Conservation (phyloP, 2,888 invertebrate species). For the Lymantria monacha region DNA sequence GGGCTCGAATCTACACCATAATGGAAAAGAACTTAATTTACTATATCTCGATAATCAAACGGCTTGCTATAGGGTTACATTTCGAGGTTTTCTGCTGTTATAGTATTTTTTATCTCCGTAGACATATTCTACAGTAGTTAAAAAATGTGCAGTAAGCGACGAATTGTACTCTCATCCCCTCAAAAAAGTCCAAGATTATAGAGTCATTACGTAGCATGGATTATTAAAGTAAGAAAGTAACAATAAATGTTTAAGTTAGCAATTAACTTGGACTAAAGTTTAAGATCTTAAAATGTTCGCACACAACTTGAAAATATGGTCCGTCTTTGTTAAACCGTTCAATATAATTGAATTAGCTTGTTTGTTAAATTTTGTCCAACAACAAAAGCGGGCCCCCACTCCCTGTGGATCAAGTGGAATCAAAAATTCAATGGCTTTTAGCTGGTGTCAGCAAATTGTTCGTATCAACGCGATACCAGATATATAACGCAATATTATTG, state of each 20-base stretch:
- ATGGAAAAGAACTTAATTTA: too few species aligned
- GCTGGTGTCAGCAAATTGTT: constrained; percentile 6
- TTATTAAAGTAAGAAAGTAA: background rate
- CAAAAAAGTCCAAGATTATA: too few species aligned
- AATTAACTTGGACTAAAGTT: background rate
- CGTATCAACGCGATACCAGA: constrained; percentile 1
- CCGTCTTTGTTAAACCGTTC: constrained; percentile 8
- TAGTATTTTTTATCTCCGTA: too few species aligned
- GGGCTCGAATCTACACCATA: too few species aligned
- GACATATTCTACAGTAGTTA: too few species aligned
- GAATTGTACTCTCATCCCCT: too few species aligned
- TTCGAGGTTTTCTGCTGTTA: too few species aligned
- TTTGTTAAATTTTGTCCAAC: constrained; percentile 26
- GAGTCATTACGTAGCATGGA: background rate
- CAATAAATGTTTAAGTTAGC: background rate
- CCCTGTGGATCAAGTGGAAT: constrained; percentile 10
- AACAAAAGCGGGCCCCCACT: constrained; percentile 12
- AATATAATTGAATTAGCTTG: constrained; percentile 28
- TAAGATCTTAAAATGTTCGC: background rate
- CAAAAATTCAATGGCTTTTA: constrained; percentile 21
- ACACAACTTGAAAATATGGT: background rate
- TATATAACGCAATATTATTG: background rate
- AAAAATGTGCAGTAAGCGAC: too few species aligned
- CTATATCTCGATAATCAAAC: too few species aligned
- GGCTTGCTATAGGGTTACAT: too few species aligned